A percentile compares a stretch with the other conserved stretches of the same genome.
Conservation (phyloP, 2,113 vertebrate genomes). For the western clawed frog (Xenopus tropicalis) region DNA sequence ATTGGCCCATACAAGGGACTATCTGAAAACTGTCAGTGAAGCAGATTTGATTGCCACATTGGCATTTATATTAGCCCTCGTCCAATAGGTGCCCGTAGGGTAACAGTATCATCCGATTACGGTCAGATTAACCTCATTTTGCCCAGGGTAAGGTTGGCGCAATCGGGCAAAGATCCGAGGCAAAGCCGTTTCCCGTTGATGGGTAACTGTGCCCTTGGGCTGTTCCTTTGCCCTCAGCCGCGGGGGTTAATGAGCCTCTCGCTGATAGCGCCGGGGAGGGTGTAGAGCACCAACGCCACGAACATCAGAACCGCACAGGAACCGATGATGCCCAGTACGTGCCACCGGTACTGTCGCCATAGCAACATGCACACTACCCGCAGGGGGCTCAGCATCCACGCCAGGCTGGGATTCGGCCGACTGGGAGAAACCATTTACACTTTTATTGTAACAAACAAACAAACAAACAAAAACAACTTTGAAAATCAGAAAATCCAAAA, state of each 20-base stretch:
- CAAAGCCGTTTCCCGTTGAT: no score
- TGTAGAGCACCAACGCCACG: conserved; percentile 56
- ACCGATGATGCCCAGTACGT: conserved; percentile 47
- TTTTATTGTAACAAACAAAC: conserved; percentile 52
- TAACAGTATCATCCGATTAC: no score
- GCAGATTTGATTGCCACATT: no score
- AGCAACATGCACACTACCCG: conserved; percentile 48
- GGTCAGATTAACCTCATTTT: no score
- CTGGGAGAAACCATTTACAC: conserved; percentile 45
- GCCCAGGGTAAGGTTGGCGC: no score
- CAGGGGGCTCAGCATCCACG: conserved; percentile 56
- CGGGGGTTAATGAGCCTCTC: conserved; percentile 55
- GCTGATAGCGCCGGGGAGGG: conserved; percentile 55
- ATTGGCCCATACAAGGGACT: no score
- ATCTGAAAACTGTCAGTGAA: no score
- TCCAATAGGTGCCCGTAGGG: no score
- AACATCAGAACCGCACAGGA: conserved; percentile 49
- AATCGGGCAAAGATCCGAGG: no score
- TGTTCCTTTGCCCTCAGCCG: conserved; percentile 18
- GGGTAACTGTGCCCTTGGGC: no score
- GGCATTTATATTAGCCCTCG: no score
- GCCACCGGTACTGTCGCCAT: conserved; percentile 52
- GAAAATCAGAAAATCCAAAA: neutral
- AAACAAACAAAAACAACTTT: conserved; percentile 58
- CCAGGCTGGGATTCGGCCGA: conserved; percentile 56